Base-by-base conservation (phyloP, 2,797 vertebrate genomes). In the Lophotriccus pileatus region DNA sequence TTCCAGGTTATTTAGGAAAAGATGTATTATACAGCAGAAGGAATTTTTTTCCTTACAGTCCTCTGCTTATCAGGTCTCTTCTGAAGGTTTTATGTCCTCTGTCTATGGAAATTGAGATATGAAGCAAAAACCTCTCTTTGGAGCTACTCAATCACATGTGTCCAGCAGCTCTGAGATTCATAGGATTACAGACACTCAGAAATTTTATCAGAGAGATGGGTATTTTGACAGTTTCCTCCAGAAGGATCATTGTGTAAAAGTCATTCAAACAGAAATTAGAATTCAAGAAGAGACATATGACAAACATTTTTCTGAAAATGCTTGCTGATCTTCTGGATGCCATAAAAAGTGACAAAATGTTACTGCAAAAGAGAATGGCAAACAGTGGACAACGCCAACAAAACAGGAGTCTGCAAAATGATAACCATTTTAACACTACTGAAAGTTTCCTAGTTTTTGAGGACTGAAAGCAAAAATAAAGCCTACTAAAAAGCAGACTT, bases 211-310 rank as follows among this genome's bases (percentile, higher is more conserved):
- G 36, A 60, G 25, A 36, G 50, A 53, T 27, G 14, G 30, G 72
- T 46, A 28, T 28, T 63, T 7, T 70, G 4, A 37, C 46, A 64
- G 53, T 27, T 90, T 47, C 32, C 69, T 84, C 74, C 52, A 52
- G 46, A 85, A 84, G 9, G n/a, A 74, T 92, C 60, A 43, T 62
- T 67, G 63, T 14, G 21, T 64, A 72, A 91, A 78, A 91, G n/a
- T 64, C 62, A 91, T 80, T 92, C 11, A 55, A 83, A 92, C 19
- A 87, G 47, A 66, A 97, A 95, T 78, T 34, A 73, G 53, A 94
- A 90, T 30, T 80, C 46, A 66, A 46, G 59, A 84, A 81, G 72
- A 94, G 15, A 85, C 34, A 66, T 8, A 81, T 22, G 14, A 41
- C 18, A 25, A 73, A 55, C 5, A 15, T 62, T 49, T 67, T 68